phyloP scores from a whole-genome alignment of 2,113 vertebrate genomes.

The Muntiacus reevesi region DNA sequence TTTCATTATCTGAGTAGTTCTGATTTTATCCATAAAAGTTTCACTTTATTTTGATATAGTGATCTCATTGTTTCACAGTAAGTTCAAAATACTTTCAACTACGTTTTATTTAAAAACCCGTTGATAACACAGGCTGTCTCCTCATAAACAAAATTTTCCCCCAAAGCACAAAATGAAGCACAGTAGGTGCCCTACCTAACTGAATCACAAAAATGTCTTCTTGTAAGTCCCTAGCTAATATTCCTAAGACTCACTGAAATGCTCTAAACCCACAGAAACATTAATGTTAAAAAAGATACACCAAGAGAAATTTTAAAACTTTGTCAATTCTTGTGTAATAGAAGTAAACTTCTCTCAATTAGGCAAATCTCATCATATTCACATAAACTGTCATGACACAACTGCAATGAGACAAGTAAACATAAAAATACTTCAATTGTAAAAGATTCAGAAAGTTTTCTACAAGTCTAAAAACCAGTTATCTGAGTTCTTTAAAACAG shows the following conservation, averaged over 20 bases:
- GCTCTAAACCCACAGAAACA: background rate
- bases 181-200: background rate
- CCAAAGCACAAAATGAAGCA: background rate
- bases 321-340: background rate
- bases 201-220: background rate
- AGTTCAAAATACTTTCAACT: background rate
- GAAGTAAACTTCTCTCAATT: background rate
- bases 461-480: background rate
- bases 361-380: background rate
- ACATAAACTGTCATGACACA: background rate
- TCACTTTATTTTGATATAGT: background rate
- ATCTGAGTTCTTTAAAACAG: background rate
- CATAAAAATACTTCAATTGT: background rate
- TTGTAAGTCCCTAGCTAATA: background rate
- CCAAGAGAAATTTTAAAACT: background rate
- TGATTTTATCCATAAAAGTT: background rate
- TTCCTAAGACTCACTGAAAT: background rate
- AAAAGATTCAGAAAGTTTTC: background rate
- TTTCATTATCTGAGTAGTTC: background rate
- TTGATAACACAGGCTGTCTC: background rate
- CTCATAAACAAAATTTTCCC: background rate
- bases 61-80: background rate
- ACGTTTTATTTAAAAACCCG: background rate
- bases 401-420: background rate
- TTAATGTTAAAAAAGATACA: background rate